Conservation (phyloP, 2,113 vertebrate species). For the Protomyctophum bolini region DNA sequence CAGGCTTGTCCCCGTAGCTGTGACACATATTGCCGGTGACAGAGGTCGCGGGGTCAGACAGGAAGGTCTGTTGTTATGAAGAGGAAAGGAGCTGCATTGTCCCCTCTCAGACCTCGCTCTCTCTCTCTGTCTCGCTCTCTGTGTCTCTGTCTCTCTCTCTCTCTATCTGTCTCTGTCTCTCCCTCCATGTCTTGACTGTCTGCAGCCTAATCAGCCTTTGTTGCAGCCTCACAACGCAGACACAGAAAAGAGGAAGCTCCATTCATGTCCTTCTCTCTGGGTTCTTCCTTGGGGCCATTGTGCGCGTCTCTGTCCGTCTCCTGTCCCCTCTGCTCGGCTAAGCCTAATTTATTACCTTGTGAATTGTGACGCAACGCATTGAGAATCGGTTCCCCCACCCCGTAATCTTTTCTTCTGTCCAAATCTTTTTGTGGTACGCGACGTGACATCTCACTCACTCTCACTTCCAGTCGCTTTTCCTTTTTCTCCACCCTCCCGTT, state of each 20-base stretch:
- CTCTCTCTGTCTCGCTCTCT: constrained; percentile 32
- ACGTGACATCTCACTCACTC: constrained; percentile 11
- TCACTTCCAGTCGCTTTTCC: not conserved
- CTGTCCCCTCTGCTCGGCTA: not conserved
- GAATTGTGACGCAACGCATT: not conserved
- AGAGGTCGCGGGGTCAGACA: constrained; percentile 82
- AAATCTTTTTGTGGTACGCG: not conserved
- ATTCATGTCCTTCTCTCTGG: constrained; percentile 45
- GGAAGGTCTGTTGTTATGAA: constrained; percentile 79
- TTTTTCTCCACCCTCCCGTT: constrained; percentile 6
- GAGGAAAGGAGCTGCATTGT: constrained; percentile 73
- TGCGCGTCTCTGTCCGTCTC: constrained; percentile 44
- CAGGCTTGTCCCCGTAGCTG: constrained; percentile 62
- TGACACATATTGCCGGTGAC: constrained; percentile 81
- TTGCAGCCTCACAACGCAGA: constrained; percentile 35
- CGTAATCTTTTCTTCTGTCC: not conserved
- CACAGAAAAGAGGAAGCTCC: constrained; percentile 36
- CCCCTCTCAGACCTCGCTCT: constrained; percentile 57
- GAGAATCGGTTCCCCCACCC: not conserved
- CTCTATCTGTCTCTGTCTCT: not conserved
- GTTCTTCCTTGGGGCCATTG: constrained; percentile 34
- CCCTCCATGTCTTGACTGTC: constrained; percentile 10
- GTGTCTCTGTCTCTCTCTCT: not conserved
- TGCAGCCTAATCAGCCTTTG: constrained; percentile 69
- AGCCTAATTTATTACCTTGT: not conserved